phyloP scores from a whole-genome alignment of 1,140 invertebrate species.

The Drosophila mauritiana region DNA sequence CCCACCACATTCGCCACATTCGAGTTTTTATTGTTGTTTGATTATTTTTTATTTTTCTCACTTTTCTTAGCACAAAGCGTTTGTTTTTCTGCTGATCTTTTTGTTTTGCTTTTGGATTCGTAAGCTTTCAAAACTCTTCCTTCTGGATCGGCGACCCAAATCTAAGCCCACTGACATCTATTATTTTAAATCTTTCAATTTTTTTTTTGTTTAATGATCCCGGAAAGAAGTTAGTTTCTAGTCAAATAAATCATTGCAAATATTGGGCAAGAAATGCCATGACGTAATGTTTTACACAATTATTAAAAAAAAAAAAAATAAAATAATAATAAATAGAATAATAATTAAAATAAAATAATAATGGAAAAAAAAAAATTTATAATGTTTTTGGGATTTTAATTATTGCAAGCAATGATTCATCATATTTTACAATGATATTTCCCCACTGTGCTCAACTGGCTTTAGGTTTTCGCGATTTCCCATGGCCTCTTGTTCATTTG shows the following conservation, averaged over 20 bases:
- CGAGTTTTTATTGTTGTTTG: conserved; percentile 1
- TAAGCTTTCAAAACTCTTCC: conserved; percentile 30
- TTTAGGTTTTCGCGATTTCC: conserved; percentile 22
- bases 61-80: conserved; percentile 37
- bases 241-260: background rate
- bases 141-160: conserved; percentile 4
- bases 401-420: too few species aligned
- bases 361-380: too few species aligned
- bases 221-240: background rate
- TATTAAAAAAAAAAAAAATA: too few species aligned
- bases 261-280: too few species aligned
- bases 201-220: background rate
- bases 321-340: too few species aligned
- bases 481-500: conserved; percentile 19
- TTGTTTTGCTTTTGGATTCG: conserved; percentile 51
- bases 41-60: conserved; percentile 17
- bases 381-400: too few species aligned
- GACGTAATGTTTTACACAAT: too few species aligned
- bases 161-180: background rate
- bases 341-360: too few species aligned
- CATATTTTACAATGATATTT: background rate
- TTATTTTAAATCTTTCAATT: background rate
- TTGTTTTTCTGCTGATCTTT: conserved; percentile 25
- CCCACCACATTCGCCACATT: conserved; percentile 13
- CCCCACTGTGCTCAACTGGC: background rate